A percentile compares a stretch with the other conserved stretches of the same genome.
phyloP scores from a whole-genome alignment of 2,888 invertebrate genomes.

The Myopa testacea region DNA sequence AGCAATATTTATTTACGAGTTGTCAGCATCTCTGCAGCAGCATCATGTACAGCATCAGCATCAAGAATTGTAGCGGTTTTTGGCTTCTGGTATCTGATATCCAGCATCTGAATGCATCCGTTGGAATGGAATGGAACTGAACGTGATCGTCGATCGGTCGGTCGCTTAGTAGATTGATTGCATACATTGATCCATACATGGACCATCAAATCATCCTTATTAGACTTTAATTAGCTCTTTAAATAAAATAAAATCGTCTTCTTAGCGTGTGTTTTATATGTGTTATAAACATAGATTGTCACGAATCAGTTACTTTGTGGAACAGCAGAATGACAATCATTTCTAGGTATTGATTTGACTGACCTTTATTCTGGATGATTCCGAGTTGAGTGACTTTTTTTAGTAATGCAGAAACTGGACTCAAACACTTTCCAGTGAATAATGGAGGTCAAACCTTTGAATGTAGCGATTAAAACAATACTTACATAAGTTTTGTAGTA shows the following conservation, averaged over 20 bases:
- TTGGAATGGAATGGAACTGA: background rate
- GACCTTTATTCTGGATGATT: no score
- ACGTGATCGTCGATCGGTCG: background rate
- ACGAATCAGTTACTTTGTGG: no score
- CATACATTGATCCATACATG: background rate
- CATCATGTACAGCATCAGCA: background rate
- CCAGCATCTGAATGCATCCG: background rate
- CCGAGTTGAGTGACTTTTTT: no score
- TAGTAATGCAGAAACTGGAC: no score
- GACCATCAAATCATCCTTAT: background rate
- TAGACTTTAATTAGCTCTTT: constrained; percentile 1
- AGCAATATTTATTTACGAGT: background rate
- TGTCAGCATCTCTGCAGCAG: background rate
- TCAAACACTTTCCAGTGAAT: no score
- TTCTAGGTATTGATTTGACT: no score
- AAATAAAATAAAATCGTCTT: background rate
- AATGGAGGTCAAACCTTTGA: no score
- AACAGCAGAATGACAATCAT: no score
- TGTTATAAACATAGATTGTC: no score
- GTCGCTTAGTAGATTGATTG: background rate
- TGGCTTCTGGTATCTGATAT: background rate
- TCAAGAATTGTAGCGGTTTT: constrained; percentile 17
- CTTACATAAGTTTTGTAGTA: no score
- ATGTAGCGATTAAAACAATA: no score
- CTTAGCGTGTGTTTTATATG: background rate